These are phyloP conservation scores for Caenorhabditis auriculariae DNA, from an alignment of 2,888 invertebrate species.

Conservation along the genomic window DNA sequence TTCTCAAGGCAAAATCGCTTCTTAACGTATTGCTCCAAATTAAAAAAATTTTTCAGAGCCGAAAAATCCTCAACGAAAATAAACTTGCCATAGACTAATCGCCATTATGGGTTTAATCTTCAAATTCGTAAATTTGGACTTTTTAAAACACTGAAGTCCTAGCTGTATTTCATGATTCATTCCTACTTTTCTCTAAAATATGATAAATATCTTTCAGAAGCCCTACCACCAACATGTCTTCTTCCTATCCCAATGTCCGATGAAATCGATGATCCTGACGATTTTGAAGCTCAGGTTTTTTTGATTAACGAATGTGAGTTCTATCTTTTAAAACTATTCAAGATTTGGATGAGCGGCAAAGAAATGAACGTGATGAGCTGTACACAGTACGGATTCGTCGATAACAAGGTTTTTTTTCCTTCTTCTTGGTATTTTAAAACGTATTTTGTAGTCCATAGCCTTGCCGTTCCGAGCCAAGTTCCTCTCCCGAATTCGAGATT, in stretches of 20 bases:
- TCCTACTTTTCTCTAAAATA: no score
- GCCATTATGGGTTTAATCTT: no score
- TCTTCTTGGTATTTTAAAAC: not conserved
- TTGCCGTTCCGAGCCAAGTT: slow-evolving; percentile 19
- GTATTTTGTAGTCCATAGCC: slow-evolving; percentile 8
- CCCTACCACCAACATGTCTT: slow-evolving; percentile 20
- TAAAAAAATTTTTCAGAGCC: no score
- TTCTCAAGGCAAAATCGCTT: no score
- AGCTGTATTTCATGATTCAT: no score
- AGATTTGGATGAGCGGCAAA: slow-evolving; percentile 51
- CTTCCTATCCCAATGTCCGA: slow-evolving; percentile 27
- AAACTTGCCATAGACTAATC: no score
- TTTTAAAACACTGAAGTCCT: no score
- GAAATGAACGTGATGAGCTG: slow-evolving; percentile 62
- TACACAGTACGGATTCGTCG: slow-evolving; percentile 62
- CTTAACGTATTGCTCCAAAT: no score
- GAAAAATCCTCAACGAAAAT: no score
- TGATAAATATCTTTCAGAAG: slow-evolving; percentile 14
- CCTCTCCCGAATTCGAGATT: slow-evolving; percentile 27
- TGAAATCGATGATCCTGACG: slow-evolving; percentile 33
- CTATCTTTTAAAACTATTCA: no score
- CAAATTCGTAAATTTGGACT: no score
- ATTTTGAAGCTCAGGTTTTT: slow-evolving; percentile 38
- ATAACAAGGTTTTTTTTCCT: slow-evolving; percentile 56
- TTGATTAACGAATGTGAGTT: no score